Percentiles rank a stretch among this genome's conserved stretches.
phyloP scores from a whole-genome alignment of 2,888 invertebrate genomes.

The Autographa gamma region DNA sequence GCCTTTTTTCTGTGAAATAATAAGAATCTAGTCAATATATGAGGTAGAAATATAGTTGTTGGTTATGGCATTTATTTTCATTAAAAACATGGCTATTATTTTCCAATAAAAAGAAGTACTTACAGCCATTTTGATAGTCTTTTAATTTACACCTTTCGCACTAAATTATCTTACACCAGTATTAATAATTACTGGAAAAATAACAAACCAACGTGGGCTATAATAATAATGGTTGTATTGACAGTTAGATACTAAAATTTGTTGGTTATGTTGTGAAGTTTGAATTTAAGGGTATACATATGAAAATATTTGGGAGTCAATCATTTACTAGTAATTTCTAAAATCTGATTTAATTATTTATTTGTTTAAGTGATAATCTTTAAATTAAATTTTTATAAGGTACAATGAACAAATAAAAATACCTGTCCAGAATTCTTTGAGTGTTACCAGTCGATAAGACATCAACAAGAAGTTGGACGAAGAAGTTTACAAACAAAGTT shows the following conservation, averaged over 20 bases:
- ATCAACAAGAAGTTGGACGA: neutral
- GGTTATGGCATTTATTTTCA: constrained; percentile 28
- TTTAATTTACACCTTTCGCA: neutral
- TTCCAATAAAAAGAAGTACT: constrained; percentile 53
- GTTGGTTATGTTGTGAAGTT: constrained; percentile 23
- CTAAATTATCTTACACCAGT: constrained; percentile 7
- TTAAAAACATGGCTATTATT: neutral
- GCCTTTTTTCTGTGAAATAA: constrained; percentile 83
- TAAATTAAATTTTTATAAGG: no score
- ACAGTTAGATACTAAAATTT: neutral
- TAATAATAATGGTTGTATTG: constrained; percentile 24
- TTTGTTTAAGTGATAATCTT: no score
- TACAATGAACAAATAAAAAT: no score
- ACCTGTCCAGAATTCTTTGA: neutral
- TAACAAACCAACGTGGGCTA: constrained; percentile 60
- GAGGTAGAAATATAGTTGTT: constrained; percentile 22
- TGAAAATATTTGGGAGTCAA: neutral
- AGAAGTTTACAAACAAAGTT: neutral
- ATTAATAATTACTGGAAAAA: constrained; percentile 14
- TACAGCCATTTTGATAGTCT: constrained; percentile 74
- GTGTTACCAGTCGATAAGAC: constrained; percentile 2
- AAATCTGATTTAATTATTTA: no score
- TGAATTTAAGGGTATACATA: neutral
- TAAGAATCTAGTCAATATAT: neutral
- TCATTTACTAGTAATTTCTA: neutral